A percentile compares a stretch with the other conserved stretches of the same genome.
These are phyloP conservation scores for Pristionchus arcanus DNA, from an alignment of 2,888 invertebrate species.

Conservation along the genomic window DNA sequence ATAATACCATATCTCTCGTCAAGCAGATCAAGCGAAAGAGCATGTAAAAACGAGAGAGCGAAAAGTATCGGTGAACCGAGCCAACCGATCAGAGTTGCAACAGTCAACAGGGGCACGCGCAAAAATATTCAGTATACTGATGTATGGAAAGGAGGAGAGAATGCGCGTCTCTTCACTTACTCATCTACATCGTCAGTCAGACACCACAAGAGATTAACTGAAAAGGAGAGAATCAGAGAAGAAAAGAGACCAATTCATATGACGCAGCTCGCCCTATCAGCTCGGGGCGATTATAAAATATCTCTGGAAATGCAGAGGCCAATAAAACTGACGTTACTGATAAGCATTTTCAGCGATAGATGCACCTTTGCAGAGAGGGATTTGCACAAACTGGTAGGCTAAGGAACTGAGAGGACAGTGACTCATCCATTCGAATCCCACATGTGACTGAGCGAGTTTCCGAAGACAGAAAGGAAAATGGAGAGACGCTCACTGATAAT, in stretches of 20 bases:
- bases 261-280: neutral
- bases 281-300: slow-evolving; percentile 36
- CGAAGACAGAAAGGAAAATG: neutral
- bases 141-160: neutral
- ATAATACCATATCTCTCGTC: neutral
- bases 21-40: neutral
- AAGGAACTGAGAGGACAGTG: neutral
- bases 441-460: neutral
- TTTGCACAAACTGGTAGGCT: slow-evolving; percentile 13
- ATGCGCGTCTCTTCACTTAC: too few relatives aligned
- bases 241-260: neutral
- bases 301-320: slow-evolving; percentile 22
- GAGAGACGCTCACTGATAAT: slow-evolving; percentile 26
- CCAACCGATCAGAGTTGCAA: slow-evolving; percentile 18
- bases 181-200: too few relatives aligned
- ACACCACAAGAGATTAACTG: too few relatives aligned
- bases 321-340: slow-evolving; percentile 21
- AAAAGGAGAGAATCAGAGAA: neutral
- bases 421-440: neutral
- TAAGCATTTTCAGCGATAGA: neutral
- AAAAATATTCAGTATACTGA: neutral
- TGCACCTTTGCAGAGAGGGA: slow-evolving; percentile 5
- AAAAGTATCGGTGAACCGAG: neutral
- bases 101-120: neutral
- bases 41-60: neutral